Evolutionary conservation across 2,797 vertebrate species (phyloP).

Genomic region (Galagoides demidoff): DNA sequence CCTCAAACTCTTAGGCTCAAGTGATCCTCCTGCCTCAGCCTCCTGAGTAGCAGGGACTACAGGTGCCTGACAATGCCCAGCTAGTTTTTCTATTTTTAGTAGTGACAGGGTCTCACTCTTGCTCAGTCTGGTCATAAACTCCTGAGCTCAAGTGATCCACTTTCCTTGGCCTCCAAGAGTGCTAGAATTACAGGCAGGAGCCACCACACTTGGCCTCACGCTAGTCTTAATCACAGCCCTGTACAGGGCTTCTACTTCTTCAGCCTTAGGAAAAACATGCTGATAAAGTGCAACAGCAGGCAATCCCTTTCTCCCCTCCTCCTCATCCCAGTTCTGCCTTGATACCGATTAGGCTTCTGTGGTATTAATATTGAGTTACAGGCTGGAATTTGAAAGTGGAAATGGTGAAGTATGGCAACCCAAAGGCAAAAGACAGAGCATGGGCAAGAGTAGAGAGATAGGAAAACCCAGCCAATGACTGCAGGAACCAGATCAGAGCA

Average conservation of each 20-base stretch:
- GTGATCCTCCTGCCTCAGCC: not conserved
- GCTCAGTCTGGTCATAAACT: no score
- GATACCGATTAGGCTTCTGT: not conserved
- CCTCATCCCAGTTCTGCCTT: not conserved
- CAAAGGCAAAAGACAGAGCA: not conserved
- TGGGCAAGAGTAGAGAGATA: not conserved
- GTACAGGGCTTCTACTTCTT: not conserved
- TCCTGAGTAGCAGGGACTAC: not conserved
- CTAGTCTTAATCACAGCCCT: not conserved
- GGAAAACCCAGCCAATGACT: not conserved
- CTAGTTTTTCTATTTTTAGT: not conserved
- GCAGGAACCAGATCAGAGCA: not conserved
- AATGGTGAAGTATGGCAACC: not conserved
- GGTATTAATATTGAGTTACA: not conserved
- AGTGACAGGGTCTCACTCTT: not conserved
- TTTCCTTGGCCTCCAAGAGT: no score
- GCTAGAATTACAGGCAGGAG: no score
- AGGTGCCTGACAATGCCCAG: not conserved
- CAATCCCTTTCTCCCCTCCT: not conserved
- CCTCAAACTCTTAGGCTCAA: not conserved
- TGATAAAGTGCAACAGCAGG: not conserved
- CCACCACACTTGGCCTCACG: not conserved
- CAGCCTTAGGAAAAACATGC: not conserved
- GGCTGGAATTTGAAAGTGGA: not conserved
- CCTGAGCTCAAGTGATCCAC: no score